Evolutionary conservation across 1,140 invertebrate species (phyloP).

Genomic region (Saccostrea glomerata): DNA sequence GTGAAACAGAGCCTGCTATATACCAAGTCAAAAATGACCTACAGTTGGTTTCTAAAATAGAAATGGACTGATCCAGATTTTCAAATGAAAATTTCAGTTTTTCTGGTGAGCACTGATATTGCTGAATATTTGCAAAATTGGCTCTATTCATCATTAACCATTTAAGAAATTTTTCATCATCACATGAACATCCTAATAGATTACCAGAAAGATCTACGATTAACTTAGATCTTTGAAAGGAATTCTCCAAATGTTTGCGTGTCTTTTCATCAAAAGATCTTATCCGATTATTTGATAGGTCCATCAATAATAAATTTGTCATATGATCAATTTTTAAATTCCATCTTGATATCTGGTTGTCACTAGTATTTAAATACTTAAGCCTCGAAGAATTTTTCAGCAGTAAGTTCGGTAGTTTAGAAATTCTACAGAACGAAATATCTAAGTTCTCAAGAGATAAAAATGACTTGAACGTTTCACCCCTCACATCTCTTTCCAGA

Average conservation of each 20-base stretch:
- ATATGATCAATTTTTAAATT: not conserved
- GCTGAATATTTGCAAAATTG: not conserved
- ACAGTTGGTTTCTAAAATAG: not conserved
- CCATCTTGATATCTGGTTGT: not conserved
- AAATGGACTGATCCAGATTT: not conserved
- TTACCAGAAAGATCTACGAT: not conserved
- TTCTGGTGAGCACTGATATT: not conserved
- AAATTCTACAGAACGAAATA: not conserved
- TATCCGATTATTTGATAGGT: not conserved
- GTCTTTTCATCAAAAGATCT: not conserved
- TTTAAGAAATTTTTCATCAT: not conserved
- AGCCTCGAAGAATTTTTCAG: not conserved
- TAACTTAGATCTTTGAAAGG: not conserved
- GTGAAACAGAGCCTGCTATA: not conserved
- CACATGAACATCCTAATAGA: not conserved
- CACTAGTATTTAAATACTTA: not conserved
- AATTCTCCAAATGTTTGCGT: not conserved
- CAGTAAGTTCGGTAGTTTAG: not conserved
- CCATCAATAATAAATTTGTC: not conserved
- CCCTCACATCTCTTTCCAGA: not conserved
- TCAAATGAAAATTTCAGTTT: not conserved
- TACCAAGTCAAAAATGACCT: not conserved
- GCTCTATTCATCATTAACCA: not conserved
- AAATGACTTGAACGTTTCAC: not conserved
- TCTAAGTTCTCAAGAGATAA: not conserved